Evolutionary conservation across 2,888 invertebrate species (phyloP), one percentile per base, ranked within the genome.

Genomic region (Drosophila recens): DNA sequence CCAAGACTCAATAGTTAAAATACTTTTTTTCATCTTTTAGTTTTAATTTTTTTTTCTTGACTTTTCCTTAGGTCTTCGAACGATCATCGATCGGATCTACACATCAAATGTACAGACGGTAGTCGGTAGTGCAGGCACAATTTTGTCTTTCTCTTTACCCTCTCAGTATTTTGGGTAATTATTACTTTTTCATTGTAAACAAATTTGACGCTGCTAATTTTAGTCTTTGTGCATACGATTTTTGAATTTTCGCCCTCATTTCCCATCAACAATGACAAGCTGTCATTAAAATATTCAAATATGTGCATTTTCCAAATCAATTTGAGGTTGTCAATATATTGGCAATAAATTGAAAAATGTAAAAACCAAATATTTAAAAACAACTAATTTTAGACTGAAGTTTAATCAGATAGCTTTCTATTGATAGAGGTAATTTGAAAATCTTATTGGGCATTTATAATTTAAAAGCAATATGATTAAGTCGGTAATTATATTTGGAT

Each of bases 111-210:
- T 51, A 61, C 45, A 42, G 15, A 43, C 34, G 20, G 40, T 43
- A 30, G 57, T 49, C 34, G 20, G 40, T 43, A 30, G 57, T 49
- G 23, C 45, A 38, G 59, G n/a, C 51, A 75, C 74, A 85, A 80
- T 85, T 88, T 78, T 52, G 43, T 53, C 51, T 85, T 82, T 57
- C 68, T 72, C 77, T 75, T 33, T 23, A 15, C 54, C 34, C 78
- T 77, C 72, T 59, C 53, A 43, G 63, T 74, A 63, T 83, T 80
- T 84, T 75, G 84, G 89, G 83, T 90, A 90, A 90, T 91, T 90
- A 91, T 90, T 91, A 88, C 88, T 89, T 89, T 68, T 76, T 73
- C 75, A 20, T 57, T 77, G 80, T 88, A 87, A 87, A 87, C 87
- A 87, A 76, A 64, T 69, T 49, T 23, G 38, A 40, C 49, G 72